Evolutionary conservation across 2,113 vertebrate genomes (phyloP).

Genomic region (Aphelocoma coerulescens): DNA sequence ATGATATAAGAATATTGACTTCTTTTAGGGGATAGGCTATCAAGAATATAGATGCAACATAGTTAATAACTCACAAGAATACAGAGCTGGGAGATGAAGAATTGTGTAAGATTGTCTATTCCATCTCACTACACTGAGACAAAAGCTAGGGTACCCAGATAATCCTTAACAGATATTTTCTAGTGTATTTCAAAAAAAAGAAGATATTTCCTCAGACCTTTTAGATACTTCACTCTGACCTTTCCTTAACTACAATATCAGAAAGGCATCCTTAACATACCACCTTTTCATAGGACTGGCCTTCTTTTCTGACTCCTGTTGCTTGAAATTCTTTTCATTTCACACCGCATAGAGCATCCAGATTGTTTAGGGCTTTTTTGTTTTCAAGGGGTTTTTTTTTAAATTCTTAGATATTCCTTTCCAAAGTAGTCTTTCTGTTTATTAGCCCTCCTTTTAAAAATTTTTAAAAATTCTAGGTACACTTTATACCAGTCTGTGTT

Average conservation of each 20-base stretch:
- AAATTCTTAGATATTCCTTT: neutral
- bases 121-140: neutral
- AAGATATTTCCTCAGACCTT: neutral
- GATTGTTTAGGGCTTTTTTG: fast-evolving
- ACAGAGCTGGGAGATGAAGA: neutral
- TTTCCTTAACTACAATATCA: neutral
- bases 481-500: fast-evolving
- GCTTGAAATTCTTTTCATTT: neutral
- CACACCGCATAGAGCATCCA: neutral
- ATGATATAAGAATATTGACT: neutral
- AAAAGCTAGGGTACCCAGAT: neutral
- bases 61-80: neutral
- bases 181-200: neutral
- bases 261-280: neutral
- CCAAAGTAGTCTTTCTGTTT: neutral
- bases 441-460: neutral
- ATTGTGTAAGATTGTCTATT: neutral
- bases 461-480: too few relatives aligned
- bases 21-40: neutral
- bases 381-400: neutral
- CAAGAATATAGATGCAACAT: neutral
- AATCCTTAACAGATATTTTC: neutral
- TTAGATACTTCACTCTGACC: neutral
- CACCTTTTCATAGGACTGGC: neutral
- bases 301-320: neutral